Evolutionary conservation across 2,888 invertebrate species (phyloP), one percentile per base, ranked within the genome.

Genomic region (Netelia virgata): DNA sequence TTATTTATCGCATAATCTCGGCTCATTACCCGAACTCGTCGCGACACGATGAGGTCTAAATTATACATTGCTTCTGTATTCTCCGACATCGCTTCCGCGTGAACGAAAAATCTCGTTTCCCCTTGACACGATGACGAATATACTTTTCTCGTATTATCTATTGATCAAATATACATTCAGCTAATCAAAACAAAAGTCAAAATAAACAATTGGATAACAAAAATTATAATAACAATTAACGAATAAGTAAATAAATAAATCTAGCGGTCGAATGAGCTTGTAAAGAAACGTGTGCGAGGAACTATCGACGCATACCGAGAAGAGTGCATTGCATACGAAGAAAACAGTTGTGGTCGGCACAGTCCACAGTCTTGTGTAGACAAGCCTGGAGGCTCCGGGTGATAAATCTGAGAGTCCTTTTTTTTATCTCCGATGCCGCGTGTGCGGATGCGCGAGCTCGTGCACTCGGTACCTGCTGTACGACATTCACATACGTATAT

Each of bases 381-480:
- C 47, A 14, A 70, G 74, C 53, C 72, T 18, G 59, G 11, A 57
- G 70, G 59, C 70, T 59, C 50, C 66, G 57, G 76, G 82, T 76
- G 76, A 82, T 82, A 82, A 82, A 82, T 82, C 82, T 76, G 11
- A 10, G 43, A 14, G 14, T 20, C 6, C 59, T 68, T 69, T 75
- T 76, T 81, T 70, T 63, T 41, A 10, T 5, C 47, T 47, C 47
- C 10, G 11, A 47, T 47, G 16, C 57, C 70, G 57, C 66, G 57
- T 82, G 70, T 53, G 57, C 75, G 55, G 69, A 69, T 64, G 43
- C 66, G 57, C 76, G 70, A 23, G 57, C 75, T 43, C 63, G 63
- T 64, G 43, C 64, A 41, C 18, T 18, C 55, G 66, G 68, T 55
- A 72, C 72, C 47, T 70, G 82, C 64, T 75, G 70, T 64, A 64